These are phyloP conservation scores for Phaedon cochleariae DNA, from an alignment of 2,888 invertebrate genomes.

Conservation along the genomic window DNA sequence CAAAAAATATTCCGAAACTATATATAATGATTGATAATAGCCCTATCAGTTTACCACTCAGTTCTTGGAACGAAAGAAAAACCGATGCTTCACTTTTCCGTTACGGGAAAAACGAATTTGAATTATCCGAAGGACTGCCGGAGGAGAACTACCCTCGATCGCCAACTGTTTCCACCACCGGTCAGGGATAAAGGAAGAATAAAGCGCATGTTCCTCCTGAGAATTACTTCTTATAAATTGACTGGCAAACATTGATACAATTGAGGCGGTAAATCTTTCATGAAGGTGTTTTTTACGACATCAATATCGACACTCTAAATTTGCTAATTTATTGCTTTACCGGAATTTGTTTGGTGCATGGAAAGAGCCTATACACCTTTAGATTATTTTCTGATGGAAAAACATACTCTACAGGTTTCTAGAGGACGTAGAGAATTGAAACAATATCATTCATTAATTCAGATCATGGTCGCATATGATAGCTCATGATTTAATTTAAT, in stretches of 20 bases:
- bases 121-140: not conserved
- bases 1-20: no score
- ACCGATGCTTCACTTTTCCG: no score
- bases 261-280: conserved; percentile 56
- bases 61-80: not conserved
- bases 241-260: conserved; percentile 56
- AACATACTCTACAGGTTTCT: not conserved
- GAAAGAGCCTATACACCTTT: conserved; percentile 5
- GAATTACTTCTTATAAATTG: conserved; percentile 54
- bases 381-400: not conserved
- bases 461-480: no score
- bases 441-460: no score
- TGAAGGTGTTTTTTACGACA: conserved; percentile 52
- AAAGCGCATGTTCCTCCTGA: conserved; percentile 41
- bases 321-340: conserved; percentile 40
- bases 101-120: not conserved
- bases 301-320: conserved; percentile 45
- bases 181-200: conserved; percentile 28
- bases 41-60: no score
- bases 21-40: no score
- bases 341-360: conserved; percentile 12
- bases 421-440: no score
- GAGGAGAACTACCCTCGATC: not conserved
- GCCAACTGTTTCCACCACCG: conserved; percentile 22
- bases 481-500: no score